Base-by-base conservation (phyloP, 2,797 vertebrate species). In the Sebastiscus albofasciatus region DNA sequence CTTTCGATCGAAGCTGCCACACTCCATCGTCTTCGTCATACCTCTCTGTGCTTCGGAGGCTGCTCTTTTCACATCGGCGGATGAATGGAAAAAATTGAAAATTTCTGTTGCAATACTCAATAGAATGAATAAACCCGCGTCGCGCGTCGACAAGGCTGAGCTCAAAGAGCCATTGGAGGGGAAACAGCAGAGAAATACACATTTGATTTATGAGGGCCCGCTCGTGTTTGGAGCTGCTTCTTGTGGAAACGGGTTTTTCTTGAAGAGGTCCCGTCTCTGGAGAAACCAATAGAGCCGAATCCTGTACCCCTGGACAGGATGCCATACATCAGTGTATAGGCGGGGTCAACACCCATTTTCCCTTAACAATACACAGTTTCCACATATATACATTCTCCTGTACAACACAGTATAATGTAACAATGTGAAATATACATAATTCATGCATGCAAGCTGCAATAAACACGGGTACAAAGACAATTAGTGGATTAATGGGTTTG, bases 1-100 rank as follows among this genome's bases (percentile, higher is more conserved):
- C 66, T 70, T 83, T 87, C 52, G 73, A 90, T 90, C 60, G 68
- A 75, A 78, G 69, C 86, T 88, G 89, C 85, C 89, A 86, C 81
- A 70, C 75, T 85, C 55, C 79, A 89, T 93, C 81, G 59, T 86
- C 76, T 69, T 70, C 6, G 5, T 79, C 84, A 80, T 89, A 42
- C 24, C 74, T 93, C 82, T 89, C 61, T 34, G 56, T 55, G 79
- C 71, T 71, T 72, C 13, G 22, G 18, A 52, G 49, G 54, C 61
- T 13, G 58, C 52, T 60, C 75, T 61, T 74, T 70, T 74, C 77
- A 70, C 67, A 72, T 89, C 78, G 49, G 71, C 4, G 46, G 54
- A 46, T 26, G 60, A 87, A 77, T 73, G 76, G n/a, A 14, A 66
- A 83, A 82, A 79, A 87, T 77, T 3, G 2, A 84, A 87, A 68